Percentiles rank a stretch among this genome's conserved stretches.
Conservation (phyloP, 2,888 invertebrate species). For the Coleophora deauratella region DNA sequence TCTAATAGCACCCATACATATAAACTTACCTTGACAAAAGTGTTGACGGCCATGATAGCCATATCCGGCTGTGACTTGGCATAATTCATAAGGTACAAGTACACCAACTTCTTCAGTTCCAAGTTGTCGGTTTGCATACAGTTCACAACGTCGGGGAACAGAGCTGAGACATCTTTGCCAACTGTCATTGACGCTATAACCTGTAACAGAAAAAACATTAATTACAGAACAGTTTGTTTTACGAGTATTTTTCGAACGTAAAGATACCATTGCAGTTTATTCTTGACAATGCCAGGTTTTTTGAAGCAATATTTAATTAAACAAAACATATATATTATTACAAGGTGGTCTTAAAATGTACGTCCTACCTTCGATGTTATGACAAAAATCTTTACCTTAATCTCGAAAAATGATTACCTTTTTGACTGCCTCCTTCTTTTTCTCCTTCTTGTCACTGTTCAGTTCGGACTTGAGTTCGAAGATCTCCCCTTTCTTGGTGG, state of each 20-base stretch:
- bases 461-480: constrained; percentile 99
- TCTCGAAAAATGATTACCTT: constrained; percentile 84
- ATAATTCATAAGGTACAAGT: constrained; percentile 99
- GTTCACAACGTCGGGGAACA: constrained; percentile 99
- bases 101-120: constrained; percentile 98
- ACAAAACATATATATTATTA: too few species aligned
- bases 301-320: too few species aligned
- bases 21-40: constrained; percentile 94
- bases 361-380: too few species aligned
- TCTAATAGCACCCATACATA: too few species aligned
- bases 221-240: too few species aligned
- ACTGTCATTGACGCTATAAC: constrained; percentile 99
- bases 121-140: constrained; percentile 99
- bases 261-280: too few species aligned
- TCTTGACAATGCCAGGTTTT: too few species aligned
- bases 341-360: too few species aligned
- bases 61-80: constrained; percentile 99
- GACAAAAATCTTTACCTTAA: too few species aligned
- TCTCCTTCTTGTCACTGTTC: constrained; percentile 99
- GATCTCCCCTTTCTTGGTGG: constrained; percentile 99
- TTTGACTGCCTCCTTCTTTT: constrained; percentile 99
- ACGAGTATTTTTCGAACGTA: too few species aligned
- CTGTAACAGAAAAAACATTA: constrained; percentile 49
- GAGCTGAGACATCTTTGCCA: constrained; percentile 98
- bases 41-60: constrained; percentile 99